Evolutionary conservation across 2,888 invertebrate species (phyloP), one percentile per base, ranked within the genome.

Genomic region (Balanococcus diminutus): DNA sequence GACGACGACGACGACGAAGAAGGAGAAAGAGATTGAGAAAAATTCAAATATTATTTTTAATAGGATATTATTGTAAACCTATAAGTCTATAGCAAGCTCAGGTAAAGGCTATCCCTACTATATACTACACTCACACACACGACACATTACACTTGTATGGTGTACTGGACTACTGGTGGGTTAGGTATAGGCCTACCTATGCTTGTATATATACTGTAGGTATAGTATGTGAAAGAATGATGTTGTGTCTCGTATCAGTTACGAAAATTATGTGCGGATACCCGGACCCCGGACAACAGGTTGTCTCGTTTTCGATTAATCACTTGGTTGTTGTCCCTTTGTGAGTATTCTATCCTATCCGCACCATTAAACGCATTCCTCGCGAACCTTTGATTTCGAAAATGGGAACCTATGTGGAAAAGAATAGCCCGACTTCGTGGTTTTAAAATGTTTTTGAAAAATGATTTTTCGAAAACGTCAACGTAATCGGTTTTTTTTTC

Each of bases 331-430:
- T 82, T 56, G 51, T 82, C 56, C 56, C 31, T 82, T 56, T 83
- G 75, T 79, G n/a, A 79, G 75, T 79, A 79, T 61, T 83, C 83
- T 61, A 83, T 83, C 83, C 83, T 83, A 51, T 56, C 56, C 83
- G 61, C 46, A 61, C 83, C 83, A 83, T 83, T 83, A 83, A 83
- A 83, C 83, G 83, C 83, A 83, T 83, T 83, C 83, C 56, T 83
- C 83, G 83, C 83, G 56, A 83, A 83, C 83, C 83, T 83, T 83
- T 31, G 83, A 82, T 82, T 83, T 83, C 67, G 22, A 28, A 61
- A 83, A 56, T 32, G 28, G 61, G 22, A 83, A 61, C 67, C 36
- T n/a, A 46, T 83, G 83, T 83, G 61, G 32, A 32, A 32, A 83
- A 82, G 51, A 82, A 82, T 25, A 28, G 8, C 6, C 51, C 46